Evolutionary conservation across 1,140 invertebrate genomes (phyloP).

Genomic region (Drosophila hydei): DNA sequence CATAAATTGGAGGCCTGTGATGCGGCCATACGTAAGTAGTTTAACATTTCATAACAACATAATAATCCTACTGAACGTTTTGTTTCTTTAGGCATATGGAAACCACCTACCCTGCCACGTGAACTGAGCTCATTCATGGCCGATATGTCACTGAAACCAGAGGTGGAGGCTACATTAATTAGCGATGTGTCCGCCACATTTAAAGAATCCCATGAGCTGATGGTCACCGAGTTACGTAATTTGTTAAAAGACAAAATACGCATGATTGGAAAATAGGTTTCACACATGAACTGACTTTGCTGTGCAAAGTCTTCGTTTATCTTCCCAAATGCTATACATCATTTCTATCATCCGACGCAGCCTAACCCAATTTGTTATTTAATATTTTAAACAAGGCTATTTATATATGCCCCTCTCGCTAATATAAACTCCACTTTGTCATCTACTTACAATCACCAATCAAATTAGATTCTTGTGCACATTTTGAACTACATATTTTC

Average conservation of each 20-base stretch:
- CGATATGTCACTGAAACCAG: constrained; percentile 80
- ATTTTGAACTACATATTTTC: constrained; percentile 28
- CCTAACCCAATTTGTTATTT: constrained; percentile 68
- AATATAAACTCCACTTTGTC: not conserved
- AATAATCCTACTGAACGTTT: not conserved
- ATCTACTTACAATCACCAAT: constrained; percentile 35
- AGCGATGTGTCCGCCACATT: constrained; percentile 78
- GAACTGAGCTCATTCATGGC: constrained; percentile 79
- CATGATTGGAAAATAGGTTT: constrained; percentile 68
- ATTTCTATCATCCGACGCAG: constrained; percentile 21
- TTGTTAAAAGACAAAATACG: constrained; percentile 83
- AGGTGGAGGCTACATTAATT: constrained; percentile 74
- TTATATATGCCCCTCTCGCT: constrained; percentile 10
- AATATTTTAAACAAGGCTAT: constrained; percentile 65
- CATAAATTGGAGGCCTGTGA: constrained; percentile 73
- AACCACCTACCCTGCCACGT: constrained; percentile 63
- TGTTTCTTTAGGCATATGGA: constrained; percentile 65
- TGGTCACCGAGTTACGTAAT: constrained; percentile 77
- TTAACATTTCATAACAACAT: not conserved
- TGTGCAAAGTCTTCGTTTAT: constrained; percentile 55
- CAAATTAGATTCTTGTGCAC: constrained; percentile 42
- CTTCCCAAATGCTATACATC: constrained; percentile 1
- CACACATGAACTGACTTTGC: constrained; percentile 43
- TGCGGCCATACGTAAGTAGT: constrained; percentile 65
- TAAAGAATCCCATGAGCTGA: constrained; percentile 79